These are phyloP conservation scores for Catagonus wagneri DNA, from an alignment of 2,113 vertebrate genomes.

Conservation along the genomic window DNA sequence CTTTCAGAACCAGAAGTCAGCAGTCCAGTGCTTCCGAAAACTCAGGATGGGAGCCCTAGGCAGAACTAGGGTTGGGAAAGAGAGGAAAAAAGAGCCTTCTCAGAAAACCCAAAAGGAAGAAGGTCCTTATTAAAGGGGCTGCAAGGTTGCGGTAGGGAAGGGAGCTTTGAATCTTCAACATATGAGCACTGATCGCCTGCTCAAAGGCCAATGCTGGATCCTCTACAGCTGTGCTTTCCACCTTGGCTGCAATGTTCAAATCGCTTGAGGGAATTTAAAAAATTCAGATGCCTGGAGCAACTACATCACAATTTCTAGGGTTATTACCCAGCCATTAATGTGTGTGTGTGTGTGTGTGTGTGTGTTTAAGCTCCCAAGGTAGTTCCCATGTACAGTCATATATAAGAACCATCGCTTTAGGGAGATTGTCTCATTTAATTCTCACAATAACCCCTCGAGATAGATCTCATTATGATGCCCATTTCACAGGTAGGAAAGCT, in stretches of 20 bases:
- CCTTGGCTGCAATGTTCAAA: not conserved
- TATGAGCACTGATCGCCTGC: not conserved
- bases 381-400: not conserved
- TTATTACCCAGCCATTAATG: not conserved
- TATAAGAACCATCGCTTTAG: not conserved
- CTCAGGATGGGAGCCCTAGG: not conserved
- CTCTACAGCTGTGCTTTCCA: not conserved
- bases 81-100: not conserved
- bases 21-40: not conserved
- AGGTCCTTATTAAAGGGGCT: not conserved
- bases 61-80: not conserved
- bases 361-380: not conserved
- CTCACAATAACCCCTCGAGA: not conserved
- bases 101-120: not conserved
- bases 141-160: not conserved
- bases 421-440: constrained; percentile 9
- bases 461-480: not conserved
- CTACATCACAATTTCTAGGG: not conserved
- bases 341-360: not conserved
- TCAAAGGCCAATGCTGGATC: not conserved
- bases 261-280: not conserved
- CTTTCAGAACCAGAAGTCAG: not conserved
- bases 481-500: constrained; percentile 23
- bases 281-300: constrained; percentile 13
- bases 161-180: not conserved